phyloP scores from a whole-genome alignment of 2,888 invertebrate species.

The Hypena proboscidalis region DNA sequence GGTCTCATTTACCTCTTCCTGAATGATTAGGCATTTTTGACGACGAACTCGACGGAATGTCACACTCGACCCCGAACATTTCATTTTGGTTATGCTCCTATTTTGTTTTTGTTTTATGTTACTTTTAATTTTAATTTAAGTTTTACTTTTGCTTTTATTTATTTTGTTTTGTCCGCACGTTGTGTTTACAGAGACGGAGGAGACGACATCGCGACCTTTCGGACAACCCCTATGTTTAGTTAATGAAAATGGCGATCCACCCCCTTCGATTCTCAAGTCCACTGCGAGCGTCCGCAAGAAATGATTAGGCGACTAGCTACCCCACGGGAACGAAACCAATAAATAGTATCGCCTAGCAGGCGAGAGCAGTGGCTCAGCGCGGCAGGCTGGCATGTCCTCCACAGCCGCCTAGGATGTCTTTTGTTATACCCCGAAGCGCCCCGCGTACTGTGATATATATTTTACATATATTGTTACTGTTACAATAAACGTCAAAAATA shows the following conservation, averaged over 20 bases:
- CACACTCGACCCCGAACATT: slow-evolving; percentile 35
- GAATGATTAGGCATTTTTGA: slow-evolving; percentile 47
- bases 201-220: slow-evolving; percentile 88
- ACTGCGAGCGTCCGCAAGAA: slow-evolving; percentile 83
- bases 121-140: slow-evolving; percentile 39
- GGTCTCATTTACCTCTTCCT: slow-evolving; percentile 55
- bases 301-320: slow-evolving; percentile 61
- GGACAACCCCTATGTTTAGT: slow-evolving; percentile 92
- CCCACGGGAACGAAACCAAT: slow-evolving; percentile 57
- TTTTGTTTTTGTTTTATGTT: slow-evolving; percentile 49
- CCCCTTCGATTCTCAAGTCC: slow-evolving; percentile 82
- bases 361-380: slow-evolving; percentile 68
- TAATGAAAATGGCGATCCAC: slow-evolving; percentile 83
- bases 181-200: slow-evolving; percentile 83
- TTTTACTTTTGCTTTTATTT: slow-evolving; percentile 62
- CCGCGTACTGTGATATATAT: slow-evolving; percentile 84
- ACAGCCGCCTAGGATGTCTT: slow-evolving; percentile 67
- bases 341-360: slow-evolving; percentile 59
- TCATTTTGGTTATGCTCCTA: slow-evolving; percentile 44
- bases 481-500: slow-evolving; percentile 79
- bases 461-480: slow-evolving; percentile 76
- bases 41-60: slow-evolving; percentile 39
- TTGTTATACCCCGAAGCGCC: slow-evolving; percentile 80
- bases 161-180: slow-evolving; percentile 71
- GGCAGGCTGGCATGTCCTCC: slow-evolving; percentile 58